These are phyloP conservation scores for Geotrypetes seraphini DNA, from an alignment of 2,797 vertebrate genomes.

Conservation along the genomic window DNA sequence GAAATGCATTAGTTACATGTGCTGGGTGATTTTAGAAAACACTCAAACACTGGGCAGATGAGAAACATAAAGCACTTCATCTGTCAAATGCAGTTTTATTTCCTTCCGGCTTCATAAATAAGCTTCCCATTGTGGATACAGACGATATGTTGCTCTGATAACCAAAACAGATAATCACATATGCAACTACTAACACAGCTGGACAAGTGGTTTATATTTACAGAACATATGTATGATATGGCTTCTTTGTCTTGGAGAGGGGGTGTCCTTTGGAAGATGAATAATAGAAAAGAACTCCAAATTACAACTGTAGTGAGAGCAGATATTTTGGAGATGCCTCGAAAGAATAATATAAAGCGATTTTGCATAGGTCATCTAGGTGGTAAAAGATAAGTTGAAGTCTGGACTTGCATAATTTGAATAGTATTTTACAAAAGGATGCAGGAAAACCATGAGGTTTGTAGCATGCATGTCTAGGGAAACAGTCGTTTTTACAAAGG, in stretches of 20 bases:
- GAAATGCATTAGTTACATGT: slow-evolving; percentile 2
- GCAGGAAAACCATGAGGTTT: too few species aligned
- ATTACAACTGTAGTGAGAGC: too few species aligned
- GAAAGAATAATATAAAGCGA: too few species aligned
- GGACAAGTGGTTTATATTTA: neutral
- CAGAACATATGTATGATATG: neutral
- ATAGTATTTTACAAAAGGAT: too few species aligned
- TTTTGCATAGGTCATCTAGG: too few species aligned
- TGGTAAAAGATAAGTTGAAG: too few species aligned
- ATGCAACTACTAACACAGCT: neutral
- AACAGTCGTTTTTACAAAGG: too few species aligned
- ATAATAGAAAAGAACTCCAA: too few species aligned
- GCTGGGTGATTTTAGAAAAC: slow-evolving; percentile 8
- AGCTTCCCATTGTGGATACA: slow-evolving; percentile 26
- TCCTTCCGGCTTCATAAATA: slow-evolving; percentile 26
- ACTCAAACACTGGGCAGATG: slow-evolving; percentile 15
- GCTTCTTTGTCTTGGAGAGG: slow-evolving; percentile 7
- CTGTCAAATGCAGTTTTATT: slow-evolving; percentile 4
- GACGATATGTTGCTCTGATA: slow-evolving; percentile 13
- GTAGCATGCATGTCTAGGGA: too few species aligned
- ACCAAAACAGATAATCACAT: slow-evolving; percentile 21
- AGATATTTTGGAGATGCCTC: too few species aligned
- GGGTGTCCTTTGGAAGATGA: too few species aligned
- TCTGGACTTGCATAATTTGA: too few species aligned
- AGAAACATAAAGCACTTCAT: slow-evolving; percentile 10